Conservation (phyloP, 1,140 invertebrate genomes). For the Drosophila nigrodunni region DNA sequence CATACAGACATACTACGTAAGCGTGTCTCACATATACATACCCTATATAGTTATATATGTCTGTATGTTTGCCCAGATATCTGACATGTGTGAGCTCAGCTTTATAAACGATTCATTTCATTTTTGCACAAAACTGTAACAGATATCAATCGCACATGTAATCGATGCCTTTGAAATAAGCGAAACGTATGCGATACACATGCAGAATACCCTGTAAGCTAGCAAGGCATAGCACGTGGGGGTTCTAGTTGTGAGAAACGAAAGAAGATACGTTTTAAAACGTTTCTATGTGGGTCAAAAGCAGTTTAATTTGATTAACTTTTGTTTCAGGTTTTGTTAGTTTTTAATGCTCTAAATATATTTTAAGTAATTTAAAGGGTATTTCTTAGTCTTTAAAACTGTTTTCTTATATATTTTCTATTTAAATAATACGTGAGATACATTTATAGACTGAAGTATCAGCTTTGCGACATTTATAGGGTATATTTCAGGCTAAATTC, state of each 20-base stretch:
- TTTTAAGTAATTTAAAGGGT: neutral
- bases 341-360: too few species aligned
- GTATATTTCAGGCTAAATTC: too few species aligned
- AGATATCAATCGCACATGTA: slow-evolving; percentile 41
- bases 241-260: neutral
- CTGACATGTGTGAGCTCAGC: slow-evolving; percentile 38
- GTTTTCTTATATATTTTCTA: neutral
- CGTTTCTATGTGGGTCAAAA: too few species aligned
- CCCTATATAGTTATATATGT: neutral
- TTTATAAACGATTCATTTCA: slow-evolving; percentile 49
- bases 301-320: too few species aligned
- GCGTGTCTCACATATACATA: slow-evolving; percentile 17
- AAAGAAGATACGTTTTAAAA: too few species aligned
- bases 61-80: slow-evolving; percentile 15
- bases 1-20: slow-evolving; percentile 1
- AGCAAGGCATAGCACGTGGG: neutral
- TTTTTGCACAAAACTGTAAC: slow-evolving; percentile 32
- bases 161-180: slow-evolving; percentile 34
- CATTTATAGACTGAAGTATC: neutral
- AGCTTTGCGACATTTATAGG: neutral
- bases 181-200: slow-evolving; percentile 28
- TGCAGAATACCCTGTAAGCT: slow-evolving; percentile 29
- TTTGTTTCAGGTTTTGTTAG: too few species aligned
- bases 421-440: too few species aligned
- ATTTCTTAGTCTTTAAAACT: neutral